Evolutionary conservation across 1,140 invertebrate genomes (phyloP), one percentile per base, ranked within the genome.

Genomic region (Calosoma granatense): DNA sequence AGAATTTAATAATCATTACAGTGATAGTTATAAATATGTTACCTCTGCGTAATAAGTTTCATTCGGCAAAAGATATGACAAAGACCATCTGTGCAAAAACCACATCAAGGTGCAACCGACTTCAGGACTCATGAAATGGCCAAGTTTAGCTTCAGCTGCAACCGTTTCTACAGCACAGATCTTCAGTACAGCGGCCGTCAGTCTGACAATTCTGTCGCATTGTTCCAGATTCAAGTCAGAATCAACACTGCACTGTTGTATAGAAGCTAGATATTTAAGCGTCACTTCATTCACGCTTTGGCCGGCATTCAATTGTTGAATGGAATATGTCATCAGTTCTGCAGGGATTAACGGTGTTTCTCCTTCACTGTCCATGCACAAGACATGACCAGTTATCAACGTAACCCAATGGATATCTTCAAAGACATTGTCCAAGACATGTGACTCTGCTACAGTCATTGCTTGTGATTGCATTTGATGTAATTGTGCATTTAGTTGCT

Each of bases 331-430:
- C 66, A 88, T 86, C 51, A 94, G 78, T 69, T 89, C 84, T 0
- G 78, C 65, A 0, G 91, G 90, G 63, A 93, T 87, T 61, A 87
- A 74, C 3, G 85, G 79, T 1, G 80, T 82, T 70, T 93, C 90
- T 0, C 88, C 87, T 53, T 87, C 83, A 57, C 78, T 78, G 57
- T 86, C 82, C 71, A 86, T 80, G 43, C 82, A 81, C 51, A 90
- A 68, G 1, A 86, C 74, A 70, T 87, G 79, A 76, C 89, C 88
- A 59, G 86, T 74, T 55, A 93, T 83, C 57, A 95, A 77, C 2
- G 94, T 69, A 17, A 90, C 78, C 92, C 92, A 95, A 70, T 94
- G 91, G 1, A 95, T 70, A 74, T 95, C 91, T 74, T 95, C 91
- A 70, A 87, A 88, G 0, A 90, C 64, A 59, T 74, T 78, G 58